A percentile compares a stretch with the other conserved stretches of the same genome.
Conservation (phyloP, 2,797 vertebrate genomes). For the Sebastes matsubarae region DNA sequence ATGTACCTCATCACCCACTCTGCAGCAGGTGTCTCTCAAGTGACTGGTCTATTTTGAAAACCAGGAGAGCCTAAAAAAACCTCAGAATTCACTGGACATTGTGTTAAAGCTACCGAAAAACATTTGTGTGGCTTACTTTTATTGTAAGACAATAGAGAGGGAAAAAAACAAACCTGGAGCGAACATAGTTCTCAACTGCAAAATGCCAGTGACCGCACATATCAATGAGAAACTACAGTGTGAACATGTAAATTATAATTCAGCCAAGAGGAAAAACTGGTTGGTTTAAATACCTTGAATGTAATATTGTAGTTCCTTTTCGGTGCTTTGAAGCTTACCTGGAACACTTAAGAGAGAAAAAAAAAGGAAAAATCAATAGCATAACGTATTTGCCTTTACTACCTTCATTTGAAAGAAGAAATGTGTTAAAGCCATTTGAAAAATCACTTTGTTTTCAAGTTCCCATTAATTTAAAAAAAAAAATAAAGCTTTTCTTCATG, state of each 20-base stretch:
- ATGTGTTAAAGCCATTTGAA: constrained; percentile 64
- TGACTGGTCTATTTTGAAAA: constrained; percentile 60
- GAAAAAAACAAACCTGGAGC: not conserved
- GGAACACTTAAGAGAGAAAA: constrained; percentile 49
- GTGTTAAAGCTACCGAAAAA: constrained; percentile 53
- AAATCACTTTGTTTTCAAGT: constrained; percentile 47
- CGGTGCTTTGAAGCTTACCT: constrained; percentile 68
- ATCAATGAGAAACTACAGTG: constrained; percentile 66
- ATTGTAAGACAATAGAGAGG: constrained; percentile 17
- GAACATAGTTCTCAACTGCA: constrained; percentile 41
- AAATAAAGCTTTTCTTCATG: constrained; percentile 18
- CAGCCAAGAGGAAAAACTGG: constrained; percentile 51
- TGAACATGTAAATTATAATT: constrained; percentile 74
- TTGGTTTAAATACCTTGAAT: constrained; percentile 77
- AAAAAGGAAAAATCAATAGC: constrained; percentile 40
- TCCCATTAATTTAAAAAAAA: constrained; percentile 2
- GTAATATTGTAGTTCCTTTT: constrained; percentile 76
- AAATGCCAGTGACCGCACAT: constrained; percentile 74
- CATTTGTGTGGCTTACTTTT: constrained; percentile 68
- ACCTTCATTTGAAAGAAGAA: constrained; percentile 56
- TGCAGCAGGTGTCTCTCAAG: constrained; percentile 62
- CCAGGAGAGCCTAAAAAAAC: constrained; percentile 55
- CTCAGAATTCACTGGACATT: constrained; percentile 63
- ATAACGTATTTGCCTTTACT: constrained; percentile 72
- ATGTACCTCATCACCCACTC: constrained; percentile 48